Evolutionary conservation across 2,797 vertebrate genomes (phyloP).

Genomic region (Florisuga fusca): DNA sequence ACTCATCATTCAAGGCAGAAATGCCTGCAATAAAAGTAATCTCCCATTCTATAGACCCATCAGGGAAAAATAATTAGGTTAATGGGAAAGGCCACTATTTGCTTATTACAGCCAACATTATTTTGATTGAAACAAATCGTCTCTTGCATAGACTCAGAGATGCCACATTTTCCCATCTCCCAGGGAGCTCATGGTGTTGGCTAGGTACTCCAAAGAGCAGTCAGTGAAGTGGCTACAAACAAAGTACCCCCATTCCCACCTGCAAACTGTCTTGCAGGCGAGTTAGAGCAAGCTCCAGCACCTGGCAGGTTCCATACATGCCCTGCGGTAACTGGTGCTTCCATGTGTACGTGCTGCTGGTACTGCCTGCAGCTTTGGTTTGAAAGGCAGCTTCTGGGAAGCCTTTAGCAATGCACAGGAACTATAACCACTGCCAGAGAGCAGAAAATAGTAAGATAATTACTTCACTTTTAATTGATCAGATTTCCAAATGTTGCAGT

Average conservation of each 20-base stretch:
- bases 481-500: not conserved
- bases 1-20: not conserved
- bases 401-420: not conserved
- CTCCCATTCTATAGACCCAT: not conserved
- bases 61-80: not conserved
- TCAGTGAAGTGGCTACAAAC: not conserved
- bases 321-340: not conserved
- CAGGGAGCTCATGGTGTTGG: not conserved
- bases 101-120: not conserved
- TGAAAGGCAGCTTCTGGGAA: not conserved
- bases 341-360: not conserved
- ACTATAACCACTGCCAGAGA: not conserved
- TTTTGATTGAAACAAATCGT: not conserved
- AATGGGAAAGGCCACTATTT: not conserved
- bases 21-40: not conserved
- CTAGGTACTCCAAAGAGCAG: not conserved
- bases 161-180: not conserved
- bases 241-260: accelerated
- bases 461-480: not conserved
- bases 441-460: not conserved
- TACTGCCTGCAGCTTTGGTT: not conserved
- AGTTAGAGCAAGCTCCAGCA: not conserved
- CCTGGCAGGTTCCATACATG: accelerated
- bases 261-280: not conserved
- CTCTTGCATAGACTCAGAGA: not conserved